Base-by-base conservation (phyloP, 2,888 invertebrate species). In the Rhingia rostrata region DNA sequence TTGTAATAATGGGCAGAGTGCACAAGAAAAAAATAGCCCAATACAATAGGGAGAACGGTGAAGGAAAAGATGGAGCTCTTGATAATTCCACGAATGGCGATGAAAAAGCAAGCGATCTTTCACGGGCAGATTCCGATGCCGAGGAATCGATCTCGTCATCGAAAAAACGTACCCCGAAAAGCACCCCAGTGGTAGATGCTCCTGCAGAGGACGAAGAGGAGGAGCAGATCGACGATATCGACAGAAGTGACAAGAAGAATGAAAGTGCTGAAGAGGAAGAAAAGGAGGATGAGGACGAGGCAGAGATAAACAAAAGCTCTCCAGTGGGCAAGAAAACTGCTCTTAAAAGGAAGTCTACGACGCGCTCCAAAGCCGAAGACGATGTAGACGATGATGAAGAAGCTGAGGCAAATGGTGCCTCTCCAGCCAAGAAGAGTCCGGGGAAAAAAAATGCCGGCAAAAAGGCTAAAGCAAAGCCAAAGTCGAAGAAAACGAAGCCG, bases 21-120 rank as follows among this genome's bases (percentile, higher is more conserved):
- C 89, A 90, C 53, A 91, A 90, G 82, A 90, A 88, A 64, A 90
- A 90, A 86, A 86, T 88, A 43, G 87, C 88, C 22, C 89, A 90
- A 73, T 88, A 88, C 33, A 72, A 66, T 56, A 72, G 47, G 41
- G 85, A 89, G 86, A 89, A 88, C 83, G 87, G 88, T 10, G 88
- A 88, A 58, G 87, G 88, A 41, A 75, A 67, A 60, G 82, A 80
- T 61, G 67, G 61, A 10, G 35, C 58, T 4, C 64, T 72, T 30
- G 86, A 79, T 53, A 84, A 78, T 64, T 86, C 73, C 0, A 78
- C 85, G 70, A 86, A 80, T 66, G 84, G 80, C 54, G 83, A 81
- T 64, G 74, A 79, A 80, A 84, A 81, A 63, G 54, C 79, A 22
- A 86, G 85, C 49, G 85, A 75, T 74, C 74, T 72, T 39, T 80